phyloP scores from a whole-genome alignment of 92 coral and sea anemone genomes.

The Palythoa heliodiscus region DNA sequence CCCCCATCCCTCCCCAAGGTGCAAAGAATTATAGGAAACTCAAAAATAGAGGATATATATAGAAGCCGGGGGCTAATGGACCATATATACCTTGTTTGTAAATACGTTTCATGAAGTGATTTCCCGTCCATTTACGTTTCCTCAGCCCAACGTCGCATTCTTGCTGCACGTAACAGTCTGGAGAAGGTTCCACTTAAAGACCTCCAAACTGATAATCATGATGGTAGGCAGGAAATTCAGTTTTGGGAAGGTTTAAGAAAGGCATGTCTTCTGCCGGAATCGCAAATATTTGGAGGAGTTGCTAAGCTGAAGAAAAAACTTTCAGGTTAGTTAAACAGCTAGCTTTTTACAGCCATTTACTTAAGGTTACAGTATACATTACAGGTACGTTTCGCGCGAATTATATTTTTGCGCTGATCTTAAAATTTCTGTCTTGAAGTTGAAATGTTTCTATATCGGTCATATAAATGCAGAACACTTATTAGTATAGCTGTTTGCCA shows the following conservation, averaged over 20 bases:
- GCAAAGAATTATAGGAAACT: no score
- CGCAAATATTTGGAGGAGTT: slow-evolving; percentile 88
- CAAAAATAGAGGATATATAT: no score
- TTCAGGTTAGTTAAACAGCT: slow-evolving; percentile 29
- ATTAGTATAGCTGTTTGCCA: no score
- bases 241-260: slow-evolving; percentile 91
- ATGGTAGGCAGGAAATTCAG: slow-evolving; percentile 64
- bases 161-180: slow-evolving; percentile 70
- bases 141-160: slow-evolving; percentile 85
- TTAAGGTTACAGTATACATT: no score
- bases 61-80: no score
- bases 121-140: background rate
- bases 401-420: no score
- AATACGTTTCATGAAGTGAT: background rate
- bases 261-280: slow-evolving; percentile 86
- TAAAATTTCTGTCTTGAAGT: no score
- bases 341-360: background rate
- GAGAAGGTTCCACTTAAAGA: slow-evolving; percentile 54
- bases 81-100: no score
- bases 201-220: slow-evolving; percentile 68
- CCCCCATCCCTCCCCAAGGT: no score
- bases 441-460: no score
- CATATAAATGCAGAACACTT: no score
- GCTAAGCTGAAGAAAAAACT: slow-evolving; percentile 89
- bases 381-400: no score